Evolutionary conservation across 1,140 invertebrate genomes (phyloP).

Genomic region (Thaumatotibia leucotreta): DNA sequence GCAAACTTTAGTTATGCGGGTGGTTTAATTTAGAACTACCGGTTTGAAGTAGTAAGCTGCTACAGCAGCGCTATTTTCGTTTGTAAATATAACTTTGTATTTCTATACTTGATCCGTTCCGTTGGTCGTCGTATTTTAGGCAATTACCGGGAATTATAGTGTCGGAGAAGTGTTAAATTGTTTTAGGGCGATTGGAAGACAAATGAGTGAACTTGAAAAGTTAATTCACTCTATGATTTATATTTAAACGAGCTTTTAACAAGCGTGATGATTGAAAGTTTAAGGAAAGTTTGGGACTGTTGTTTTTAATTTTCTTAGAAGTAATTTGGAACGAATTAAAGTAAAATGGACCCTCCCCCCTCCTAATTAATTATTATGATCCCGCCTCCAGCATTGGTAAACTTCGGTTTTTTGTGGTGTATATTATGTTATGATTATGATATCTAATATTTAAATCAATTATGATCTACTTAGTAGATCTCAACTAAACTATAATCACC

Average conservation of each 20-base stretch:
- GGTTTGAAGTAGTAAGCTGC: background rate
- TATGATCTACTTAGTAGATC: too few relatives aligned
- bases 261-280: background rate
- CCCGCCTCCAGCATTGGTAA: too few relatives aligned
- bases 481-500: too few relatives aligned
- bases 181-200: constrained; percentile 15
- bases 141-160: constrained; percentile 28
- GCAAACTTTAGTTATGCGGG: background rate
- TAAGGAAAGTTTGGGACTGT: background rate
- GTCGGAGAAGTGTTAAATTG: constrained; percentile 16
- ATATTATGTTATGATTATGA: too few relatives aligned
- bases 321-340: too few relatives aligned
- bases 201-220: constrained; percentile 13
- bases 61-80: background rate
- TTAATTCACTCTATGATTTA: background rate
- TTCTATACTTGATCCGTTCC: constrained; percentile 17
- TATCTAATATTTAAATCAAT: too few relatives aligned
- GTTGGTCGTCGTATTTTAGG: constrained; percentile 50
- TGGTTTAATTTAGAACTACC: background rate
- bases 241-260: background rate
- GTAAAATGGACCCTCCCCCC: too few relatives aligned
- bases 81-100: background rate
- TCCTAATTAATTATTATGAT: too few relatives aligned
- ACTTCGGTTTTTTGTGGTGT: too few relatives aligned
- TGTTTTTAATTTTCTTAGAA: background rate